Conservation (phyloP, 2,888 invertebrate genomes). For the Cephus nigrinus region DNA sequence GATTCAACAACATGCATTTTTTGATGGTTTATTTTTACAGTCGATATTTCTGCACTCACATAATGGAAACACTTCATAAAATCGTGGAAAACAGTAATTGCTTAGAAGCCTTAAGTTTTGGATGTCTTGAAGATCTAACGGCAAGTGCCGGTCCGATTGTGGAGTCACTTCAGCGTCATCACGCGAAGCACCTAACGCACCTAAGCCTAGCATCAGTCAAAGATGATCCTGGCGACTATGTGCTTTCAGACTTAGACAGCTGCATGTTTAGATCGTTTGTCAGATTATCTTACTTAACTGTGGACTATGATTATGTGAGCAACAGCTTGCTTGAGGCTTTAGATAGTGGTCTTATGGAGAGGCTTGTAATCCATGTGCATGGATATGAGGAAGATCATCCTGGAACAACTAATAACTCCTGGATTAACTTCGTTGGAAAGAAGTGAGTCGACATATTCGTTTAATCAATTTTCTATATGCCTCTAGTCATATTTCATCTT, state of each 20-base stretch:
- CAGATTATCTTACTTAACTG: conserved; percentile 63
- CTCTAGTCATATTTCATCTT: not conserved
- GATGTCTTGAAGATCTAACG: conserved; percentile 70
- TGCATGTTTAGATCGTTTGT: conserved; percentile 71
- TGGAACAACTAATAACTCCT: conserved; percentile 74
- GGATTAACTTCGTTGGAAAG: conserved; percentile 70
- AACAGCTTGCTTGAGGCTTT: conserved; percentile 68
- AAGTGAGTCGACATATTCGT: conserved; percentile 56
- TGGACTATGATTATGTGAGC: conserved; percentile 71
- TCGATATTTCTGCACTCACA: conserved; percentile 30
- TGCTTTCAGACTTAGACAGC: conserved; percentile 70
- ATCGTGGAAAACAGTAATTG: conserved; percentile 66
- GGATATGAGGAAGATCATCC: conserved; percentile 74
- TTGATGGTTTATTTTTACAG: conserved; percentile 28
- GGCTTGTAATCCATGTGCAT: conserved; percentile 78
- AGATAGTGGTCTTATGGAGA: conserved; percentile 66
- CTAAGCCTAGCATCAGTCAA: conserved; percentile 80
- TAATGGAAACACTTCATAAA: conserved; percentile 60
- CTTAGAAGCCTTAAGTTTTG: conserved; percentile 68
- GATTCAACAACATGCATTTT: not conserved
- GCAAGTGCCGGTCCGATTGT: conserved; percentile 65
- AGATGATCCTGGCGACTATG: conserved; percentile 77
- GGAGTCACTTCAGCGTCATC: conserved; percentile 63
- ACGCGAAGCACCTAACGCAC: conserved; percentile 71
- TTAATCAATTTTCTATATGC: not conserved